Conservation (phyloP, 2,888 invertebrate species). For the Horisme vitalbata region DNA sequence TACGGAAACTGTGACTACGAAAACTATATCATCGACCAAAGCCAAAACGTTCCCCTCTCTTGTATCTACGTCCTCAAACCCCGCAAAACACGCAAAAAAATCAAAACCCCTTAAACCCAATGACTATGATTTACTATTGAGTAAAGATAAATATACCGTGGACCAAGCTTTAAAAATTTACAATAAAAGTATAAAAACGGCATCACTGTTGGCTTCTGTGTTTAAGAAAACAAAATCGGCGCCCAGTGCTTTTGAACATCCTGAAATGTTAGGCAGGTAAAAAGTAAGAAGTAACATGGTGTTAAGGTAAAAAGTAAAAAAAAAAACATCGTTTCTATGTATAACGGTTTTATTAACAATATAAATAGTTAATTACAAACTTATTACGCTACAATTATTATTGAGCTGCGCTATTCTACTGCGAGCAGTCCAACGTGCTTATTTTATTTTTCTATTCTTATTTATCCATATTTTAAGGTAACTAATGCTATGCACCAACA, state of each 20-base stretch:
- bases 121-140: conserved; percentile 31
- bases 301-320: too few relatives aligned
- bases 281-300: conserved; percentile 11
- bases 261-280: conserved; percentile 1
- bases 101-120: conserved; percentile 4
- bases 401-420: conserved; percentile 81
- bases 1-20: not conserved
- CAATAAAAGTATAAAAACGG: conserved; percentile 42
- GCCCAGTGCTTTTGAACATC: not conserved
- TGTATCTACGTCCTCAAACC: not conserved
- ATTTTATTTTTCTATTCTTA: conserved; percentile 29
- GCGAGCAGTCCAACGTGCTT: conserved; percentile 79
- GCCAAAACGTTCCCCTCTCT: conserved; percentile 16
- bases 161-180: conserved; percentile 46
- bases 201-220: conserved; percentile 32
- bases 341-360: conserved; percentile 83
- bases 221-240: conserved; percentile 19
- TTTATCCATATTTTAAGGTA: conserved; percentile 31
- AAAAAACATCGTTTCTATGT: conserved; percentile 56
- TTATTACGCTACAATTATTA: conserved; percentile 69
- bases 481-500: conserved; percentile 65
- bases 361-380: conserved; percentile 82
- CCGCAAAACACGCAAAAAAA: not conserved
- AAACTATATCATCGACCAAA: conserved; percentile 9
- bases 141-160: conserved; percentile 34